phyloP scores from a whole-genome alignment of 2,888 invertebrate species.

The Thyatira batis region DNA sequence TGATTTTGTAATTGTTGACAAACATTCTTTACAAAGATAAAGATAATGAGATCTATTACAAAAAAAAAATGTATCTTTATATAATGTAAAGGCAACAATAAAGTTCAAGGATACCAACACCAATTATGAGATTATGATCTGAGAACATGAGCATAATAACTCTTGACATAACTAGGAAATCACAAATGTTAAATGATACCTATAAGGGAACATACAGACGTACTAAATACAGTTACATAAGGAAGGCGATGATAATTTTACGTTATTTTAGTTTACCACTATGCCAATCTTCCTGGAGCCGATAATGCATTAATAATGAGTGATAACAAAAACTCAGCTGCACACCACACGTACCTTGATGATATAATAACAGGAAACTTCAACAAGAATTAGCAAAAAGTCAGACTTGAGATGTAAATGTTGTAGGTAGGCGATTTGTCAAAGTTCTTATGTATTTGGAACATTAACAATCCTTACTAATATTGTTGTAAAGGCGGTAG shows the following conservation, averaged over 20 bases:
- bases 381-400: neutral
- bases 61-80: neutral
- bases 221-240: neutral
- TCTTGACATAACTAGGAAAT: neutral
- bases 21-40: neutral
- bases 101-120: neutral
- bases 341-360: neutral
- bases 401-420: neutral
- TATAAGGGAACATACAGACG: neutral
- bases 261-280: neutral
- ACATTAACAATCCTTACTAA: too few species aligned
- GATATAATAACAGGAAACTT: neutral
- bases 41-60: neutral
- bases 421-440: neutral
- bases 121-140: neutral
- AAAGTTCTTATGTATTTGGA: too few species aligned
- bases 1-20: too few species aligned
- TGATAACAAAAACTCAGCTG: slow-evolving; percentile 2
- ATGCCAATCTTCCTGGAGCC: neutral
- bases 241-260: neutral
- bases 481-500: too few species aligned
- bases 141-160: neutral
- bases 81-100: neutral
- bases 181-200: neutral
- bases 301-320: slow-evolving; percentile 12